Percentiles rank a stretch among this genome's conserved stretches.
Conservation (phyloP, 30 jellyfish, hydroid and myxozoan genomes). For the Hydra vulgaris region DNA sequence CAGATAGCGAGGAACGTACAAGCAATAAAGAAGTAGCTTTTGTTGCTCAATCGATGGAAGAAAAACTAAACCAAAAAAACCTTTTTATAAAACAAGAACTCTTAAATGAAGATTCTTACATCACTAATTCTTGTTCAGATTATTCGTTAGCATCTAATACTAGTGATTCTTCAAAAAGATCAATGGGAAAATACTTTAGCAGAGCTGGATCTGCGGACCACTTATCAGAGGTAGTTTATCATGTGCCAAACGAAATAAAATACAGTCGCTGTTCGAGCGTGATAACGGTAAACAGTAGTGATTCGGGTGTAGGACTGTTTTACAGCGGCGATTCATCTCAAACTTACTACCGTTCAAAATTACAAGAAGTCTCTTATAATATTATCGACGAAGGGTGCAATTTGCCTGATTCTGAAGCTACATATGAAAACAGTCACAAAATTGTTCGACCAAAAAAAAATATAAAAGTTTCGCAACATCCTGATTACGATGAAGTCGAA, state of each 20-base stretch:
- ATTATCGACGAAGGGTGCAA: background rate
- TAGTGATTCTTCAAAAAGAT: background rate
- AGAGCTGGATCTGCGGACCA: constrained; percentile 15
- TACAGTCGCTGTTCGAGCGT: constrained; percentile 22
- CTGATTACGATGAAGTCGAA: background rate
- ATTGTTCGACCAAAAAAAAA: background rate
- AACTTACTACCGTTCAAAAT: background rate
- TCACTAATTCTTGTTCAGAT: background rate
- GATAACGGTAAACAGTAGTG: constrained; percentile 14
- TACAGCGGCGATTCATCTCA: constrained; percentile 1
- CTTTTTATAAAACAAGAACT: background rate
- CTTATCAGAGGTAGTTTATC: background rate
- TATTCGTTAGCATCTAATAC: background rate
- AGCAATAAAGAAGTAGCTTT: background rate
- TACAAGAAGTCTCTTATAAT: background rate
- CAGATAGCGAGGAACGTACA: too few relatives aligned
- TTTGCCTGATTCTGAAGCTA: background rate
- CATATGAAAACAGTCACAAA: background rate
- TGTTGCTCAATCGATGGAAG: background rate
- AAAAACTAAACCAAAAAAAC: background rate
- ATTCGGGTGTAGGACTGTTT: constrained; percentile 14
- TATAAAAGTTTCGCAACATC: background rate
- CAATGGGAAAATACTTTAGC: background rate
- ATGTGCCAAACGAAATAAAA: constrained; percentile 5
- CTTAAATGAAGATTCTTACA: background rate